phyloP scores from a whole-genome alignment of 1,140 invertebrate species.

The Solen grandis region DNA sequence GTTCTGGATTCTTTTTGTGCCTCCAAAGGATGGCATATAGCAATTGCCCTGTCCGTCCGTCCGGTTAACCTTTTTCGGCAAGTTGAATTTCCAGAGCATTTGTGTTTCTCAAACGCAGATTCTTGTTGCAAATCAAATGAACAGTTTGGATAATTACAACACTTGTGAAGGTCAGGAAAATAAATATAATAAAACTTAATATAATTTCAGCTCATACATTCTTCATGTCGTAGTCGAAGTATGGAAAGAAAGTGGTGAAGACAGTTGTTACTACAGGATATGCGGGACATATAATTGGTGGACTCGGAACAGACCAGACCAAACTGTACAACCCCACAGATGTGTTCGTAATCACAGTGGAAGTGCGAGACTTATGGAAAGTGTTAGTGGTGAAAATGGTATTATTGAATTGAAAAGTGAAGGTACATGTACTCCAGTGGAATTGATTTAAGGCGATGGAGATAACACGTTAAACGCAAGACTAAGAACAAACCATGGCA shows the following conservation, averaged over 20 bases:
- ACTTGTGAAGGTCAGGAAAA: too few relatives aligned
- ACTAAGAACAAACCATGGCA: constrained; percentile 14
- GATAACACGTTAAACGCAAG: constrained; percentile 45
- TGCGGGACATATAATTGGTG: constrained; percentile 53
- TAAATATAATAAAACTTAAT: too few relatives aligned
- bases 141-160: not conserved
- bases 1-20: too few relatives aligned
- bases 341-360: constrained; percentile 31
- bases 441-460: constrained; percentile 51
- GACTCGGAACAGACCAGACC: constrained; percentile 13
- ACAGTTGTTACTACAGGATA: constrained; percentile 31
- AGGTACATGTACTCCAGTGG: constrained; percentile 47
- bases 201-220: constrained; percentile 42
- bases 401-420: constrained; percentile 18
- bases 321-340: constrained; percentile 8
- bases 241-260: constrained; percentile 54
- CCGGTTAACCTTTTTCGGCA: too few relatives aligned
- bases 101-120: not conserved
- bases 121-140: not conserved
- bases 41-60: too few relatives aligned
- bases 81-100: too few relatives aligned
- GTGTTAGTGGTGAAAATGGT: constrained; percentile 43
- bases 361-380: constrained; percentile 50
- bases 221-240: constrained; percentile 38
- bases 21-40: too few relatives aligned